These are phyloP conservation scores for Panagrolaimus sp. DNA, from an alignment of 1,140 invertebrate species.

Conservation along the genomic window DNA sequence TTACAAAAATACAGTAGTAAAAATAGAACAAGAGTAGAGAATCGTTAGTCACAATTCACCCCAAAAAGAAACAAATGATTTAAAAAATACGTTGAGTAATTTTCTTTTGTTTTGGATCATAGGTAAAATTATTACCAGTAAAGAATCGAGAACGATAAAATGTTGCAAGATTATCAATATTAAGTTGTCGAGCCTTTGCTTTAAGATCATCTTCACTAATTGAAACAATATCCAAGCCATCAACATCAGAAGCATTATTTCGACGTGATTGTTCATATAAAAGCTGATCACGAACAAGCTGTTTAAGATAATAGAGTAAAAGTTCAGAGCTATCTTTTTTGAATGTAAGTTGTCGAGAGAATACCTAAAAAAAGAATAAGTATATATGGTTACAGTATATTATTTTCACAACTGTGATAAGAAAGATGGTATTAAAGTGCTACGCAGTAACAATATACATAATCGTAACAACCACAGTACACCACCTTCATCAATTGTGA, in stretches of 20 bases:
- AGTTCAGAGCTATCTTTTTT: constrained; percentile 93
- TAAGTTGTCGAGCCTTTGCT: constrained; percentile 85
- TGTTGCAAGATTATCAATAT: constrained; percentile 77
- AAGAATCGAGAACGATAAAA: constrained; percentile 90
- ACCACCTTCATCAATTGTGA: no score
- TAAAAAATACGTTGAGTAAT: constrained; percentile 68
- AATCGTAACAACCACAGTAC: no score
- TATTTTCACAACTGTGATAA: no score
- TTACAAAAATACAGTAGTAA: no score
- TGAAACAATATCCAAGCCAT: constrained; percentile 66
- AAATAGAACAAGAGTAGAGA: no score
- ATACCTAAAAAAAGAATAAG: constrained; percentile 68
- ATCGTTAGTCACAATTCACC: no score
- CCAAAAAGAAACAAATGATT: no score
- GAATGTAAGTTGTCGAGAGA: constrained; percentile 84
- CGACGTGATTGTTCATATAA: constrained; percentile 70
- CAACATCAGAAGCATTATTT: constrained; percentile 61
- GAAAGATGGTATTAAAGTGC: no score
- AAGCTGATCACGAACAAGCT: constrained; percentile 82
- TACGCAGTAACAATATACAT: no score
- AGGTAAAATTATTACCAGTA: constrained; percentile 77
- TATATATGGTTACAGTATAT: background rate
- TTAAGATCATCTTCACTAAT: constrained; percentile 82
- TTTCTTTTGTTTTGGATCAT: constrained; percentile 74
- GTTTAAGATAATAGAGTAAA: constrained; percentile 85